Evolutionary conservation across 2,113 vertebrate species (phyloP), one percentile per base, ranked within the genome.

Genomic region (Amia ocellicauda): DNA sequence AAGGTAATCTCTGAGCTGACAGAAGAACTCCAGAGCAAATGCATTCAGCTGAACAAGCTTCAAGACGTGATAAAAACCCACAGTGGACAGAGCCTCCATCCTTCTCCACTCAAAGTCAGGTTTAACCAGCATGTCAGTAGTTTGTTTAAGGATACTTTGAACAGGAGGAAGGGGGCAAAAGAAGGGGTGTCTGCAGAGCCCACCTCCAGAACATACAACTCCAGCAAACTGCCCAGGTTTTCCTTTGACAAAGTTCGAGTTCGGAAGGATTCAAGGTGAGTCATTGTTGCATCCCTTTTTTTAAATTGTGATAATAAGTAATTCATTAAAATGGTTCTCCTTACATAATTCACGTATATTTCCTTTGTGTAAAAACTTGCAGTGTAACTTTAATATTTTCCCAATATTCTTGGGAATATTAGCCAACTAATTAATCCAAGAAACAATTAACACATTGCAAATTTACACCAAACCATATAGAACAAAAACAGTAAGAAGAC

Each of bases 111-210:
- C 27, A 88, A 76, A 70, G 71, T 76, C 11, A 72, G 70, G 63
- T 68, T 73, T 31, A 85, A 83, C 69, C 85, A 83, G 3, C 81
- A 79, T 42, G 67, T 84, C 17, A 78, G 87, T 0, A 79, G 82
- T 0, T 76, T 86, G 54, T 72, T 86, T 45, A 81, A 80, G 66
- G 83, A 82, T 1, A 84, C 82, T 40, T 71, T 89, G 3, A 84
- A 89, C 2, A 86, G 89, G 55, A 86, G 94, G 66, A 91, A 85
- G 72, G 93, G 94, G 1, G 95, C 95, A 1, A 97, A 96, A 73
- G 93, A 93, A 1, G 94, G 94, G 0, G 91, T 98, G 4, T 98
- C 94, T 2, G 94, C 93, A 0, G 94, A 98, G 47, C 95, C 94
- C 0, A 94, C 93, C 0, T 90, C 91, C 45, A 75, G 71, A 56